Conservation (phyloP, 2,113 vertebrate genomes). For the Syrrhaptes paradoxus region DNA sequence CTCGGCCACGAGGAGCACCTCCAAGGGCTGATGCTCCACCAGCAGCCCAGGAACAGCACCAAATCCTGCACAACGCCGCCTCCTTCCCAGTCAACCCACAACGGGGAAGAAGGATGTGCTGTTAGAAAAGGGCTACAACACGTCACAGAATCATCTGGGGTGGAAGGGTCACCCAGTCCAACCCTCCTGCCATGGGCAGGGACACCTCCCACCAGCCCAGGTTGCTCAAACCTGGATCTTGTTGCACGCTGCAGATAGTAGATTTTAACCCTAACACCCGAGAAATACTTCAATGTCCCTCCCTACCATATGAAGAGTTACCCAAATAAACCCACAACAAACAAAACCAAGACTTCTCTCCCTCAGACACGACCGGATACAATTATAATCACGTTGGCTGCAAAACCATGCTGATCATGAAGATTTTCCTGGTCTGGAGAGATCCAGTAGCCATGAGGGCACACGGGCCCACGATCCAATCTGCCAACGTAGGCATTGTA, state of each 20-base stretch:
- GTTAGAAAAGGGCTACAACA: not conserved
- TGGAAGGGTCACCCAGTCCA: not conserved
- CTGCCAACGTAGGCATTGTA: not conserved
- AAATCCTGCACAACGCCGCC: not conserved
- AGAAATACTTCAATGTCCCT: not conserved
- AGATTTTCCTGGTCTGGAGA: not conserved
- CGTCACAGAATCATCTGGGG: not conserved
- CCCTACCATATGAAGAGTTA: not conserved
- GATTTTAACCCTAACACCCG: not conserved
- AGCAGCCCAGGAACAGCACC: not conserved
- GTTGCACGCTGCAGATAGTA: not conserved
- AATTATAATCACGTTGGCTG: not conserved
- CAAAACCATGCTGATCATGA: not conserved
- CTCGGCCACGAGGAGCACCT: not conserved
- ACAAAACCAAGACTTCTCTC: not conserved
- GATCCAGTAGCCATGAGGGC: not conserved
- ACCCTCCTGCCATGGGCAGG: too few relatives aligned
- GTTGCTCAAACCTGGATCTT: not conserved
- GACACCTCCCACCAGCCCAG: too few relatives aligned
- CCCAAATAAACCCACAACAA: not conserved
- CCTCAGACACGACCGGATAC: not conserved
- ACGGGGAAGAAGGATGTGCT: not conserved
- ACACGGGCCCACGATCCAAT: not conserved
- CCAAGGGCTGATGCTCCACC: not conserved
- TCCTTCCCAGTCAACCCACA: not conserved